Evolutionary conservation across 2,113 vertebrate species (phyloP), one percentile per base, ranked within the genome.

Genomic region (Hyla sarda): DNA sequence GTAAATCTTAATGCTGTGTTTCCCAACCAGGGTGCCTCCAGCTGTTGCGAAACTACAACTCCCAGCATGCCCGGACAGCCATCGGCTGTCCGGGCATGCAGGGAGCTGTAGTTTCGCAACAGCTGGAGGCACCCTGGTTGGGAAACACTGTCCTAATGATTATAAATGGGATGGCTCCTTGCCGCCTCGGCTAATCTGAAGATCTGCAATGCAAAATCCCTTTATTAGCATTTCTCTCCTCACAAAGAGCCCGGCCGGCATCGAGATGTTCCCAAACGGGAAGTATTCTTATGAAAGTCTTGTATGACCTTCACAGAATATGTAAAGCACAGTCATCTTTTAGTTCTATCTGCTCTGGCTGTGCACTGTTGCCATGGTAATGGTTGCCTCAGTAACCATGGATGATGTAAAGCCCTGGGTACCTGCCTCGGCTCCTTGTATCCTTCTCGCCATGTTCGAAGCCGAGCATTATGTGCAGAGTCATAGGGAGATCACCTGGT

Each of bases 311-410:
- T 77, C 71, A 74, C 17, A 5, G 82, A 37, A 50, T 76, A 76
- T 12, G 11, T 48, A 16, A 23, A 60, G 71, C 48, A 30, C 37
- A 45, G 67, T 19, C 34, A 30, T 47, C 84, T 32, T 50, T 45
- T 58, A 9, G 67, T 30, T 34, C 14, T 72, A 80, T 47, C 62
- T 58, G 48, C 82, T 28, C 11, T 19, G 45, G 21, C 73, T 85
- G 83, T 67, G 58, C 30, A 45, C 83, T 67, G 83, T 85, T 85
- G 54, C 83, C 60, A 52, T 85, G 83, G 83, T 52, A 78, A 58
- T 58, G 13, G 58, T 85, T 78, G 62, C 83, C 83, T 34, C 28
- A 25, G 83, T 41, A 85, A 85, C 73, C 30, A 52, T 34, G 25
- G 74, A 85, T 77, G 83, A 84, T 85, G 83, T 78, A 52, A 85